Percentiles rank a stretch among this genome's conserved stretches.
Evolutionary conservation across 2,797 vertebrate genomes (phyloP).

Genomic region (Otolemur crassicaudatus): DNA sequence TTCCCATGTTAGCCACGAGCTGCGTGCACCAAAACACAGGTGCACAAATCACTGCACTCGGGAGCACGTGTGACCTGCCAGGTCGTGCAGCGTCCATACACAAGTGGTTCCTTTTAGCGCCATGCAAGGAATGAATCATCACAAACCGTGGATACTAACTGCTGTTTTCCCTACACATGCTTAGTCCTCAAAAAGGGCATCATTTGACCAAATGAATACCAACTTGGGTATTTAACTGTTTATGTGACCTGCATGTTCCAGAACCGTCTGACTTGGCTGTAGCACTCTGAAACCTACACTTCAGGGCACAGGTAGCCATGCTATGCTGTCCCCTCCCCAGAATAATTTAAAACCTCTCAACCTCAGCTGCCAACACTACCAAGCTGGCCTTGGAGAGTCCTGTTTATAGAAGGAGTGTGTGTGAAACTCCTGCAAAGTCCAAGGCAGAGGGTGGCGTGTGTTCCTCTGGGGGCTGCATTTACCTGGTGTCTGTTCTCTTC

Average conservation of each 20-base stretch:
- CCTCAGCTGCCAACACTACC: not conserved
- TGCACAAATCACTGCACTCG: not conserved
- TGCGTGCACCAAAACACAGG: not conserved
- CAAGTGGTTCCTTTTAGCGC: not conserved
- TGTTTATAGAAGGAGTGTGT: not conserved
- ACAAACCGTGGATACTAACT: not conserved
- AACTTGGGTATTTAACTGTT: not conserved
- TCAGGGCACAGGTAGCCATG: not conserved
- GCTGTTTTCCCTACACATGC: not conserved
- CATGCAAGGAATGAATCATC: not conserved
- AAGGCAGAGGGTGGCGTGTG: too few species aligned
- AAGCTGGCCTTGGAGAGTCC: not conserved
- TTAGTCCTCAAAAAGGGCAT: not conserved
- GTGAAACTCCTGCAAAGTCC: not conserved
- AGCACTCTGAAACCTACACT: not conserved
- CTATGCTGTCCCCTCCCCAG: rapidly evolving
- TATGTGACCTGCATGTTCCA: not conserved
- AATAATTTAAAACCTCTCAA: not conserved
- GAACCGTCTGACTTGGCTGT: not conserved
- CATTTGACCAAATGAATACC: not conserved
- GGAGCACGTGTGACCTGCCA: not conserved
- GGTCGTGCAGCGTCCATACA: not conserved
- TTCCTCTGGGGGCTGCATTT: rapidly evolving
- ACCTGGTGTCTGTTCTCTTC: not conserved
- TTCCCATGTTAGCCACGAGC: not conserved